Percentiles rank a stretch among this genome's conserved stretches.
Evolutionary conservation across 2,888 invertebrate species (phyloP).

Genomic region (Hedya salicella): DNA sequence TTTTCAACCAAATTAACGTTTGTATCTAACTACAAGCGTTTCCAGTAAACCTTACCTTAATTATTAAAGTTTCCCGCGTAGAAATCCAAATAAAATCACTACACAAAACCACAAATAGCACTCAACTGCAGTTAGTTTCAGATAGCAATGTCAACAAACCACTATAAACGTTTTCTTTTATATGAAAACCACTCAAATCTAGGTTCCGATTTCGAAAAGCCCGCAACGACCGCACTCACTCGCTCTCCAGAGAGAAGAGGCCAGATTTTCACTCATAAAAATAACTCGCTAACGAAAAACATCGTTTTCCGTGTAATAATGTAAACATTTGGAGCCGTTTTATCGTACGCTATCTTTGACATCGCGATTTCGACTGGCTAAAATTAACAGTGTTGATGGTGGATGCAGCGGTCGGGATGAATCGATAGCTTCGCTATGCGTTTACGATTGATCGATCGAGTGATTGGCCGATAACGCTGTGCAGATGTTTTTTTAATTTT

Average conservation of each 20-base stretch:
- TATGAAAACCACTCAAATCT: conserved; percentile 37
- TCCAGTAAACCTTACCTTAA: conserved; percentile 43
- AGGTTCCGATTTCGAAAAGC: conserved; percentile 43
- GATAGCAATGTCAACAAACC: conserved; percentile 40
- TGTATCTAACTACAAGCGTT: not conserved
- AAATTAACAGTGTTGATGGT: conserved; percentile 72
- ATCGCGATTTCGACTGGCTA: conserved; percentile 81
- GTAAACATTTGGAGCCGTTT: conserved; percentile 59
- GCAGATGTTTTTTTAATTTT: conserved; percentile 62
- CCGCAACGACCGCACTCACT: conserved; percentile 42
- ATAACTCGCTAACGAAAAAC: conserved; percentile 69
- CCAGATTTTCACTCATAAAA: conserved; percentile 69
- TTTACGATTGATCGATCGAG: conserved; percentile 49
- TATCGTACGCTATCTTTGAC: conserved; percentile 69
- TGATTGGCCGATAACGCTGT: conserved; percentile 62
- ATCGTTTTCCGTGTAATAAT: conserved; percentile 55
- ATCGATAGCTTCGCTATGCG: conserved; percentile 48
- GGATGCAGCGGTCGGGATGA: conserved; percentile 51
- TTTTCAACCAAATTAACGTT: too few species aligned
- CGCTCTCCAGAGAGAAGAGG: conserved; percentile 52
- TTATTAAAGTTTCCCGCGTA: conserved; percentile 35
- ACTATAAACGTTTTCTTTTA: conserved; percentile 28
- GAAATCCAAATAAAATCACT: conserved; percentile 42
- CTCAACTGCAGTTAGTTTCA: conserved; percentile 16
- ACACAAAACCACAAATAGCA: conserved; percentile 38